Evolutionary conservation across 2,888 invertebrate species (phyloP), one percentile per base, ranked within the genome.

Genomic region (Leucania comma): DNA sequence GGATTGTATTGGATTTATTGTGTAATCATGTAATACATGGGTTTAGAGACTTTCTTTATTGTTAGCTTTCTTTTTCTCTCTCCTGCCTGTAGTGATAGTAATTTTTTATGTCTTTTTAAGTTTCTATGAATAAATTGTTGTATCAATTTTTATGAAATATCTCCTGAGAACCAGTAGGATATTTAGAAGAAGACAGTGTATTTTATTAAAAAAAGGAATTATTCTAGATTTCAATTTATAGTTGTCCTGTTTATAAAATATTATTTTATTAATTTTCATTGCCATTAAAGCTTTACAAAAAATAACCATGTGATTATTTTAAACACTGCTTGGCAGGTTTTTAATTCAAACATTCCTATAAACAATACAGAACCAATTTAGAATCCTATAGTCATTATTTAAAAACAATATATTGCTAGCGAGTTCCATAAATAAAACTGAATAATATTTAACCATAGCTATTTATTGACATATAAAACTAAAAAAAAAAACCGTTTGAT

Each of bases 1-100:
- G 74, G 67, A 62, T 58, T 67, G 20, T 67, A 53, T 80, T 63
- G 61, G 59, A 70, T 72, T 79, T 75, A 74, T 79, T 79, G 26
- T 70, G 66, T 68, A 72, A 76, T 65, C 66, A 42, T 76, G 29
- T 64, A 57, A 29, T 65, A 70, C 63, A 64, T 26, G 42, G 24
- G 46, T 46, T 75, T 61, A 5, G 35, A 38, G 48, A 24, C 4
- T 62, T 53, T 53, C 38, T 66, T 56, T 57, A 54, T 70, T 63
- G 42, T 75, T 60, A 35, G 6, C 38, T 51, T 76, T 78, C 35
- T 76, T 22, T 61, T 54, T 12, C 1, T 53, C 3, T 59, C 10
- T 53, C 32, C 0, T 35, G 17, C 12, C 24, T 4, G 5, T n/a
- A 1, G 20, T 65, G 3, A 26, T 35, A 24, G n/a, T 10, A 0